Evolutionary conservation across 2,888 invertebrate species (phyloP), one percentile per base, ranked within the genome.

Genomic region (Nemoura dubitans): DNA sequence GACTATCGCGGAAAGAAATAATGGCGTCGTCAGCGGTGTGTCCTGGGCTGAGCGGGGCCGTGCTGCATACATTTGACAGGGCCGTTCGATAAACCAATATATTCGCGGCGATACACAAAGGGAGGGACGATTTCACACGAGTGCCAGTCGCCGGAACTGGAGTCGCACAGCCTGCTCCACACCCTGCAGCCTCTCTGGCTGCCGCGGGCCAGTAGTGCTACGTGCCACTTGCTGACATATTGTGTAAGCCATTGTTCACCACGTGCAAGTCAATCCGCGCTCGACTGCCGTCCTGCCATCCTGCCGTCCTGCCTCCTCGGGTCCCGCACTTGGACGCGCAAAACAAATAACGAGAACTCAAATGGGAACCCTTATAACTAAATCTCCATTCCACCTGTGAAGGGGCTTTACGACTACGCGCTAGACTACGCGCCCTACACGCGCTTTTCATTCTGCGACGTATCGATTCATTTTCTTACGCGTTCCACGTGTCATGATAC

Each of bases 341-440:
- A 78, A 78, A 26, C 26, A 78, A 78, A 78, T 78, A 78, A 78
- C 78, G 78, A 78, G 78, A 26, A 28, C 78, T 78, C 28, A 78
- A 59, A 59, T 78, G 28, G 27, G 26, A 27, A 27, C 78, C 78
- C 78, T 78, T 78, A 78, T 27, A 78, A 78, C 78, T 78, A 27
- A 78, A 25, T 78, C 78, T 78, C 78, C 28, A 78, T 78, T 78
- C 59, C 78, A 78, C 28, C 78, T 78, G 27, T 26, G 78, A 26
- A 59, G 21, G 59, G 59, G 59, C 59, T 59, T 59, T 59, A 21
- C 59, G 14, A 21, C 21, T 59, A 59, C 59, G 1, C 59, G 36
- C 36, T 6, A n/a, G n/a, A n/a, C n/a, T n/a, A n/a, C n/a, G n/a
- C n/a, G n/a, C 10, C 5, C 26, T 76, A 21, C 21, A n/a, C 78